A percentile compares a stretch with the other conserved stretches of the same genome.
These are phyloP conservation scores for Stratiolaelaps scimitus DNA, from an alignment of 1,140 invertebrate genomes.

Conservation along the genomic window DNA sequence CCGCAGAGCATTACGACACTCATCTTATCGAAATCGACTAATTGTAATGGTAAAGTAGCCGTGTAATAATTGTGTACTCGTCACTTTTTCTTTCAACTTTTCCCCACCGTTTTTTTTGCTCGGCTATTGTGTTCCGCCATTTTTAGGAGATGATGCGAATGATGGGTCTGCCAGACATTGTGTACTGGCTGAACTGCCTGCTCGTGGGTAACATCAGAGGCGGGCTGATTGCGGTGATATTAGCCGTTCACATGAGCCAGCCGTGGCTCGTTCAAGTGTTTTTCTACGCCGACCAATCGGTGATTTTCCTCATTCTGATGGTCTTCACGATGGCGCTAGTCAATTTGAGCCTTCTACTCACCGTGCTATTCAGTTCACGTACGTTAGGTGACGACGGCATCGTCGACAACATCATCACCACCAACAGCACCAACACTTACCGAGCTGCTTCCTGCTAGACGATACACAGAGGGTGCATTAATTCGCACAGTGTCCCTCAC, in stretches of 20 bases:
- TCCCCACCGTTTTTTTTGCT: neutral
- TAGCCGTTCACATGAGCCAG: too few relatives aligned
- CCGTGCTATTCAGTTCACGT: conserved; percentile 34
- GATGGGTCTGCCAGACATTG: conserved; percentile 49
- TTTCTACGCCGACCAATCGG: conserved; percentile 46
- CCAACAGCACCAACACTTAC: too few relatives aligned
- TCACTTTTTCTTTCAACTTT: neutral
- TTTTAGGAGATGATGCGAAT: conserved; percentile 50
- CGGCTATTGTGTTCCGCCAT: neutral
- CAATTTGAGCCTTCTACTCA: conserved; percentile 35
- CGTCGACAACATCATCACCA: too few relatives aligned
- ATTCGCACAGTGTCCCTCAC: too few relatives aligned
- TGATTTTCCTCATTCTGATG: conserved; percentile 39
- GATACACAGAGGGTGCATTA: too few relatives aligned
- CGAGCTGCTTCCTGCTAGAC: too few relatives aligned
- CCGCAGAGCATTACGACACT: too few relatives aligned
- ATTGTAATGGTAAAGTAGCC: neutral
- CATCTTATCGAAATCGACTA: too few relatives aligned
- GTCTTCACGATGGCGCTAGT: conserved; percentile 33
- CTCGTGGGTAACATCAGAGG: conserved; percentile 48
- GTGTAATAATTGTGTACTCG: neutral
- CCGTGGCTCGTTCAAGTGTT: conserved; percentile 45
- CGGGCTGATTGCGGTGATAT: conserved; percentile 42
- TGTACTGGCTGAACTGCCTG: conserved; percentile 53
- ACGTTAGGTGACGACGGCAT: too few relatives aligned